phyloP scores from a whole-genome alignment of 2,797 vertebrate species.

The Hybognathus amarus region DNA sequence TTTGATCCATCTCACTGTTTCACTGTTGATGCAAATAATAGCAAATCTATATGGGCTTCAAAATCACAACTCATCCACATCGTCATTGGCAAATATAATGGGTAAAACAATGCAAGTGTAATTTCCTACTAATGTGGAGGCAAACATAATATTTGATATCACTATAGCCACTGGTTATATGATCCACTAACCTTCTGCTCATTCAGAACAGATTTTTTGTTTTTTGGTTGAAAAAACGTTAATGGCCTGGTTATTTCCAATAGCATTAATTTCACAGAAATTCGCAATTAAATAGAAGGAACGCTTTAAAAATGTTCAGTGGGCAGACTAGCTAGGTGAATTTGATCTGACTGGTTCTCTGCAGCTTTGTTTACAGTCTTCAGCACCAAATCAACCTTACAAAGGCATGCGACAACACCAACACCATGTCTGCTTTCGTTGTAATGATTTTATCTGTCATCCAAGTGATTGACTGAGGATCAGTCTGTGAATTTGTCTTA shows the following conservation, averaged over 20 bases:
- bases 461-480: neutral
- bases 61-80: constrained; percentile 2
- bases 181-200: neutral
- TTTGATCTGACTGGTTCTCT: neutral
- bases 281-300: neutral
- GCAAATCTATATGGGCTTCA: neutral
- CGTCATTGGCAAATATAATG: neutral
- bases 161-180: neutral
- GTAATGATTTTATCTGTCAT: constrained; percentile 11
- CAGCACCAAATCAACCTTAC: constrained; percentile 13
- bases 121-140: neutral
- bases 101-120: neutral
- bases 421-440: constrained; percentile 9
- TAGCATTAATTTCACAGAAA: neutral
- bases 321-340: neutral
- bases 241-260: neutral
- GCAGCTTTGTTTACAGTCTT: constrained; percentile 43
- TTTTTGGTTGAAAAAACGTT: neutral
- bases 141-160: constrained; percentile 12
- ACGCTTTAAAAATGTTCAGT: neutral
- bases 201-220: neutral
- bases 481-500: neutral
- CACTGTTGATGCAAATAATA: constrained; percentile 34
- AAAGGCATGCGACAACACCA: constrained; percentile 2
- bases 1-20: constrained; percentile 42